These are phyloP conservation scores for Trisateles emortualis DNA, from an alignment of 2,888 invertebrate species.

Conservation along the genomic window DNA sequence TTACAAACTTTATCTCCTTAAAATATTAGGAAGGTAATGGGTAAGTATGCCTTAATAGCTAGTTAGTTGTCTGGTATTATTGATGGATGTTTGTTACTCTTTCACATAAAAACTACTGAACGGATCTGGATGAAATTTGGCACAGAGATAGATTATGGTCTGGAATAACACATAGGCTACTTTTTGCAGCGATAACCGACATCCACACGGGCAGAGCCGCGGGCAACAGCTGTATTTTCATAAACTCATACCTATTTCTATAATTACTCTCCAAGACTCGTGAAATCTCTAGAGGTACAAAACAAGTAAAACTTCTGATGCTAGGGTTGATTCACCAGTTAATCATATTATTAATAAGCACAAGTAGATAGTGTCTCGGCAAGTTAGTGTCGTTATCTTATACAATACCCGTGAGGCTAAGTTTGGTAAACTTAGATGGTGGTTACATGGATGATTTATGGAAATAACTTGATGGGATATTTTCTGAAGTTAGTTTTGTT, in stretches of 20 bases:
- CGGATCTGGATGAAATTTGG: too few relatives aligned
- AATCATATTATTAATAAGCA: constrained; percentile 18
- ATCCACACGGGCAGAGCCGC: too few relatives aligned
- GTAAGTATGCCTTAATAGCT: too few relatives aligned
- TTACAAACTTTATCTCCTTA: too few relatives aligned
- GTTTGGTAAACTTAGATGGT: constrained; percentile 51
- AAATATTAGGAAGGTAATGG: too few relatives aligned
- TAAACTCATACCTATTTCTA: background rate
- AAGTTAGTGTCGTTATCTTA: constrained; percentile 38
- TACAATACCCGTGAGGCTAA: constrained; percentile 45
- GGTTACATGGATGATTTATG: constrained; percentile 53
- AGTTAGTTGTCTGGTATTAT: too few relatives aligned
- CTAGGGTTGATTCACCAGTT: background rate
- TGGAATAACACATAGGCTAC: too few relatives aligned
- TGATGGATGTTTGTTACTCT: too few relatives aligned
- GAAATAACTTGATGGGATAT: constrained; percentile 22
- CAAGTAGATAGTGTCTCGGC: constrained; percentile 11
- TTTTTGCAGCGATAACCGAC: too few relatives aligned
- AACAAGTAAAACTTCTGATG: background rate
- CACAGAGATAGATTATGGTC: too few relatives aligned
- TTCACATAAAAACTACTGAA: too few relatives aligned
- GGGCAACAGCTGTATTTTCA: too few relatives aligned
- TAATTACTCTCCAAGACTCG: background rate
- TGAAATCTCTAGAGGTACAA: background rate
- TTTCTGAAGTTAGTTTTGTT: constrained; percentile 5